Evolutionary conservation across 2,888 invertebrate species (phyloP).

Genomic region (Euzophera pinguis): DNA sequence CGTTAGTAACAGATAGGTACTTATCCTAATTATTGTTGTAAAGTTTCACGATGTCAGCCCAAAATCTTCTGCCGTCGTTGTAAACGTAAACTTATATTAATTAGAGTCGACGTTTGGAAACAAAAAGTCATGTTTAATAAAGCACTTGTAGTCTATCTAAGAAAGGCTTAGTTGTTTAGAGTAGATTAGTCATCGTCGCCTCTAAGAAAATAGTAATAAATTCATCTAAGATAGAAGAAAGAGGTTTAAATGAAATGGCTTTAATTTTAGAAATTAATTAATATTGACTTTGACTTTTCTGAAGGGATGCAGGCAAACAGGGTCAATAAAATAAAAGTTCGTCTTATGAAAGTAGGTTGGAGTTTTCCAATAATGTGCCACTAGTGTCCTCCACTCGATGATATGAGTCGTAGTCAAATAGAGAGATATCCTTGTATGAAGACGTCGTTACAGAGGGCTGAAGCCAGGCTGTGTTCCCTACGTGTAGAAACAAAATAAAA

Average conservation of each 20-base stretch:
- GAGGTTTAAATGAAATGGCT: too few relatives aligned
- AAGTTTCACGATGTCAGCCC: conserved; percentile 1
- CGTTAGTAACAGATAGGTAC: conserved; percentile 10
- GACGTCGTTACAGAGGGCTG: conserved; percentile 62
- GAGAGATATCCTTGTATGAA: conserved; percentile 64
- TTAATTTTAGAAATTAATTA: not conserved
- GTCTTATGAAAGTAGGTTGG: conserved; percentile 42
- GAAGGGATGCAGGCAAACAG: not conserved
- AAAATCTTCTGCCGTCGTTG: conserved; percentile 1
- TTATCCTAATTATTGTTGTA: not conserved
- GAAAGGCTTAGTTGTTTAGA: conserved; percentile 1
- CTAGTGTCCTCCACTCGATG: conserved; percentile 57
- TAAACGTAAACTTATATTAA: conserved; percentile 11
- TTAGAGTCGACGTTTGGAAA: conserved; percentile 4
- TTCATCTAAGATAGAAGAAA: not conserved
- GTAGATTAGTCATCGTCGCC: conserved; percentile 3
- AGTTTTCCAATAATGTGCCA: conserved; percentile 65
- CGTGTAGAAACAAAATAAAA: conserved; percentile 30
- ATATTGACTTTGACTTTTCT: not conserved
- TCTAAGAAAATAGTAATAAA: not conserved
- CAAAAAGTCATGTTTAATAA: conserved; percentile 9
- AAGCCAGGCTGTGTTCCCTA: conserved; percentile 33
- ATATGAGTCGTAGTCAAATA: conserved; percentile 73
- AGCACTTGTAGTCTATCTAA: not conserved
- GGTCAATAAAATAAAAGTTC: conserved; percentile 22